A percentile compares a stretch with the other conserved stretches of the same genome.
These are phyloP conservation scores for Incurvaria masculella DNA, from an alignment of 2,888 invertebrate species.

Conservation along the genomic window DNA sequence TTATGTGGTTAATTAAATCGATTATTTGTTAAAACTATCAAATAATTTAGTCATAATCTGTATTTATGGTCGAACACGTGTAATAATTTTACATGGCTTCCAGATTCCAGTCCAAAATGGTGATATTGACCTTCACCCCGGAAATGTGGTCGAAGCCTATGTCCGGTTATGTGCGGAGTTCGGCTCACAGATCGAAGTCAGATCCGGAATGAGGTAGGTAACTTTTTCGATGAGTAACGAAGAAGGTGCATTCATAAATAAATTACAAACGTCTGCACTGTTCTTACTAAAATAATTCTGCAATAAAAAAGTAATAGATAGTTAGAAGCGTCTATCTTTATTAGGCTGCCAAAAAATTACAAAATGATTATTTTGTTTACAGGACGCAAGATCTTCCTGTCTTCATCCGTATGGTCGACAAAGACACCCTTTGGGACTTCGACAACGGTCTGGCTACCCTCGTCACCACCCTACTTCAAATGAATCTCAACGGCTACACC, in stretches of 20 bases:
- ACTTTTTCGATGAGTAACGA: no score
- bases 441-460: constrained; percentile 69
- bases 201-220: constrained; percentile 61
- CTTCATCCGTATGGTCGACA: constrained; percentile 77
- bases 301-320: no score
- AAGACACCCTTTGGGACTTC: constrained; percentile 66
- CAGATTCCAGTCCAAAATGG: constrained; percentile 56
- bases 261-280: no score
- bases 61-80: no score
- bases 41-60: no score
- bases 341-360: no score
- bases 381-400: constrained; percentile 67
- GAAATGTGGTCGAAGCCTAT: constrained; percentile 53
- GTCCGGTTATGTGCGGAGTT: constrained; percentile 56
- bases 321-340: no score
- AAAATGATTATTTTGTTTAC: constrained; percentile 17
- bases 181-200: constrained; percentile 65
- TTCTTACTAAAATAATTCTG: no score
- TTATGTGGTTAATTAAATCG: no score
- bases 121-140: constrained; percentile 53
- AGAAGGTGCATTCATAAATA: no score
- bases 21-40: no score
- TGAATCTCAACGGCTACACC: constrained; percentile 64
- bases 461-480: constrained; percentile 66
- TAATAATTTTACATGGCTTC: no score